Percentiles rank a stretch among this genome's conserved stretches.
phyloP scores from a whole-genome alignment of 2,888 invertebrate genomes.

The Torymus texanus region DNA sequence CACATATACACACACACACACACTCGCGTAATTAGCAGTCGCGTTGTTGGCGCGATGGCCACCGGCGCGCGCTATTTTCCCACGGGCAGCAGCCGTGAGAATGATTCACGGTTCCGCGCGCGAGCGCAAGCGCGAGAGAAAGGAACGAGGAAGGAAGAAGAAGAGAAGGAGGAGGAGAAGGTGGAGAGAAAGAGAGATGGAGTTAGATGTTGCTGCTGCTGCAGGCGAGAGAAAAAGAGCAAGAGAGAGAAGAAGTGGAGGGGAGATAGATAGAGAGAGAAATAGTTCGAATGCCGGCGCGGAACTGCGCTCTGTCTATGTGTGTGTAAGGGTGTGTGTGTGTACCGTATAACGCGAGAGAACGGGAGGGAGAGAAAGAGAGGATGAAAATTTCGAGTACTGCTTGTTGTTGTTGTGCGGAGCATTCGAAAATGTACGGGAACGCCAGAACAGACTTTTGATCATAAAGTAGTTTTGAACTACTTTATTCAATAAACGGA shows the following conservation, averaged over 20 bases:
- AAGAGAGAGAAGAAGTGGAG: constrained; percentile 6
- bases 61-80: constrained; percentile 72
- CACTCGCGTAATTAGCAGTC: constrained; percentile 69
- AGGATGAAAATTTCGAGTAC: too few relatives aligned
- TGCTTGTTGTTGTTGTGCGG: too few relatives aligned
- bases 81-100: constrained; percentile 74
- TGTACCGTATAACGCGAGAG: too few relatives aligned
- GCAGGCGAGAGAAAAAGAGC: constrained; percentile 20
- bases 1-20: too few relatives aligned
- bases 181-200: constrained; percentile 24
- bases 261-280: constrained; percentile 15
- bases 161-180: constrained; percentile 34
- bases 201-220: constrained; percentile 9
- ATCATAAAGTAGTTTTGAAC: too few relatives aligned
- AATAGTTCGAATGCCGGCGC: constrained; percentile 44
- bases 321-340: not conserved
- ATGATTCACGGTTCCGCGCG: constrained; percentile 68
- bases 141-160: constrained; percentile 27
- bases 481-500: too few relatives aligned
- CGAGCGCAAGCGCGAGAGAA: constrained; percentile 9
- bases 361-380: too few relatives aligned
- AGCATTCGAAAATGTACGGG: too few relatives aligned
- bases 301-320: constrained; percentile 17
- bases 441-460: too few relatives aligned
- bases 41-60: constrained; percentile 67